These are phyloP conservation scores for Drosophila truncata DNA, from an alignment of 1,140 invertebrate genomes.

Conservation along the genomic window DNA sequence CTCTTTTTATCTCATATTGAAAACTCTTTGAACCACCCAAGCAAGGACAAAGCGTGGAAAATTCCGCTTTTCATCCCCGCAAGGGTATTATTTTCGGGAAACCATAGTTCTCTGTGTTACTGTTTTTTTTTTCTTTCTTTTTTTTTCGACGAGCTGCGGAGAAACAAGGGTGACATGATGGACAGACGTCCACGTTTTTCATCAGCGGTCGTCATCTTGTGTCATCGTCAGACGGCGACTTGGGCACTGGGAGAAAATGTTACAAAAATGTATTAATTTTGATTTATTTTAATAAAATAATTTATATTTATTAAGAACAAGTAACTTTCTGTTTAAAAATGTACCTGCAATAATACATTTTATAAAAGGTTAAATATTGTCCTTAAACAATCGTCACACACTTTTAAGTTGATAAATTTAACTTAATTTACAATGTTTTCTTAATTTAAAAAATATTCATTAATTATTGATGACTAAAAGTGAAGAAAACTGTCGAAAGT, in stretches of 20 bases:
- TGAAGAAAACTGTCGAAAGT: background rate
- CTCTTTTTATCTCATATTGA: background rate
- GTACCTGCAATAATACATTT: no score
- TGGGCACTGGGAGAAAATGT: conserved; percentile 37
- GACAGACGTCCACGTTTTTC: conserved; percentile 83
- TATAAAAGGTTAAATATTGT: no score
- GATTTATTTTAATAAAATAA: background rate
- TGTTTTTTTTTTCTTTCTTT: conserved; percentile 15
- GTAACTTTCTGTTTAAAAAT: background rate
- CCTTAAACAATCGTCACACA: no score
- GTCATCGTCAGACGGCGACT: conserved; percentile 71
- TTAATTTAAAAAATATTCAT: no score
- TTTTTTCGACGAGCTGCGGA: conserved; percentile 28
- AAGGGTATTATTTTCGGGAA: conserved; percentile 59
- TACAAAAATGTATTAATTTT: background rate
- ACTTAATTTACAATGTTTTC: background rate
- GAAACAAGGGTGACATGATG: conserved; percentile 80
- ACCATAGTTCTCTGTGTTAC: conserved; percentile 71
- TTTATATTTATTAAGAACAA: background rate
- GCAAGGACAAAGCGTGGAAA: conserved; percentile 60
- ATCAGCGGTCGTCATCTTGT: conserved; percentile 83
- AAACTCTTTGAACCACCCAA: conserved; percentile 56
- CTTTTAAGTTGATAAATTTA: no score
- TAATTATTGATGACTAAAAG: accelerated
- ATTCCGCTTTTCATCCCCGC: conserved; percentile 75